Evolutionary conservation across 2,113 vertebrate genomes (phyloP).

Genomic region (Alectura lathami): DNA sequence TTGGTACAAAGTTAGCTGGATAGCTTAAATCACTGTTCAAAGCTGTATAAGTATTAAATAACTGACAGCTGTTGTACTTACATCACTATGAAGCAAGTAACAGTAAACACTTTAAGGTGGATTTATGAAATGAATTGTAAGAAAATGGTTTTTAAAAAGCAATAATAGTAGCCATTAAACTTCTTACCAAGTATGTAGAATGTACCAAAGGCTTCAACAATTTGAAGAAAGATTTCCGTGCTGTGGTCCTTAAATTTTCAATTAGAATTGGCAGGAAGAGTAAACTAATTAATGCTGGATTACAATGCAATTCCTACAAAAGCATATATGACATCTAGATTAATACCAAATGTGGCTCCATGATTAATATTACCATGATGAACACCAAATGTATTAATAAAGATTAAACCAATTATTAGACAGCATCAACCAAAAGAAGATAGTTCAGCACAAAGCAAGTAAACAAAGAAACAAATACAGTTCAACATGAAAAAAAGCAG

Average conservation of each 20-base stretch:
- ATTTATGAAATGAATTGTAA: not conserved
- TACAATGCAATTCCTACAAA: slow-evolving; percentile 9
- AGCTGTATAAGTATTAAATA: not conserved
- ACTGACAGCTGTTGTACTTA: not conserved
- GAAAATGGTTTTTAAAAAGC: not conserved
- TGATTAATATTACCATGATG: slow-evolving; percentile 4
- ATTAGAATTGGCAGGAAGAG: slow-evolving; percentile 14
- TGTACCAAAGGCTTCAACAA: not conserved
- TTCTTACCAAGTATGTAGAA: not conserved
- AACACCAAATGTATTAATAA: slow-evolving; percentile 23
- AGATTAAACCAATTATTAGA: not conserved
- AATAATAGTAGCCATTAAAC: not conserved
- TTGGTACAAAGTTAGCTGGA: not conserved
- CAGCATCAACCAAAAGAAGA: not conserved
- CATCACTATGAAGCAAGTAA: not conserved
- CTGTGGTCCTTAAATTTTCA: slow-evolving; percentile 12
- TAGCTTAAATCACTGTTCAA: not conserved
- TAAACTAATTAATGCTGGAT: slow-evolving; percentile 23
- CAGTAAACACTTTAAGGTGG: not conserved
- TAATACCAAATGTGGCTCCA: not conserved
- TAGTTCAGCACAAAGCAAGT: not conserved
- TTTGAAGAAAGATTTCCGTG: slow-evolving; percentile 28
- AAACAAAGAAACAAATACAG: not conserved
- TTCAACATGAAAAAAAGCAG: not conserved
- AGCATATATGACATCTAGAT: not conserved